phyloP scores from a whole-genome alignment of 2,797 vertebrate species.

The Knipowitschia caucasica region DNA sequence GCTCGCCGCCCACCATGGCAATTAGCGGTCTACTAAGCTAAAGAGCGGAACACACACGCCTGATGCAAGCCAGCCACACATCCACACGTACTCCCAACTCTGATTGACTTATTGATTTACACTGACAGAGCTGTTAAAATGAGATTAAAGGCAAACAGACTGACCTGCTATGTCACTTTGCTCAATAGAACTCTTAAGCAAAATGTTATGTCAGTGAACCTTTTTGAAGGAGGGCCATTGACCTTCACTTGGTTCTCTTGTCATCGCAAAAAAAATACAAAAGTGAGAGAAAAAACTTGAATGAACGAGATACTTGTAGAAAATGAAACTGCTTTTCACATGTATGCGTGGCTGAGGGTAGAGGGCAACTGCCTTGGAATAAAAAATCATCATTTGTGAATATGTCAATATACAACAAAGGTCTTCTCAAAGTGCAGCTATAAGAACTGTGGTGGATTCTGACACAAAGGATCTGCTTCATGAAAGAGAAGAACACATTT shows the following conservation, averaged over 20 bases:
- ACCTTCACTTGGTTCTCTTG: conserved; percentile 42
- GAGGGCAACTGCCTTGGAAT: conserved; percentile 19
- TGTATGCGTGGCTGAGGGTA: conserved; percentile 7
- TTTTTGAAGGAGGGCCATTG: conserved; percentile 52
- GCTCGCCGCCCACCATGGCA: conserved; percentile 75
- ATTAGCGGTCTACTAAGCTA: conserved; percentile 78
- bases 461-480: no score
- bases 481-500: no score
- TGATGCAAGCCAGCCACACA: conserved; percentile 71
- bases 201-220: conserved; percentile 36
- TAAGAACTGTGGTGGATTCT: neutral
- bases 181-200: conserved; percentile 13
- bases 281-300: conserved; percentile 11
- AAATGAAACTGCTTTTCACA: conserved; percentile 9
- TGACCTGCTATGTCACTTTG: conserved; percentile 20
- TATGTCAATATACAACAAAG: neutral
- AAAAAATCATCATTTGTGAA: neutral
- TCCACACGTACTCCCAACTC: conserved; percentile 48
- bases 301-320: conserved; percentile 12
- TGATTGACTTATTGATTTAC: conserved; percentile 38
- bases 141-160: conserved; percentile 17
- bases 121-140: conserved; percentile 27
- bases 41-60: conserved; percentile 72
- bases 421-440: neutral
- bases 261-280: conserved; percentile 30